Evolutionary conservation across 1,140 invertebrate species (phyloP), one percentile per base, ranked within the genome.

Genomic region (Aphis gossypii): DNA sequence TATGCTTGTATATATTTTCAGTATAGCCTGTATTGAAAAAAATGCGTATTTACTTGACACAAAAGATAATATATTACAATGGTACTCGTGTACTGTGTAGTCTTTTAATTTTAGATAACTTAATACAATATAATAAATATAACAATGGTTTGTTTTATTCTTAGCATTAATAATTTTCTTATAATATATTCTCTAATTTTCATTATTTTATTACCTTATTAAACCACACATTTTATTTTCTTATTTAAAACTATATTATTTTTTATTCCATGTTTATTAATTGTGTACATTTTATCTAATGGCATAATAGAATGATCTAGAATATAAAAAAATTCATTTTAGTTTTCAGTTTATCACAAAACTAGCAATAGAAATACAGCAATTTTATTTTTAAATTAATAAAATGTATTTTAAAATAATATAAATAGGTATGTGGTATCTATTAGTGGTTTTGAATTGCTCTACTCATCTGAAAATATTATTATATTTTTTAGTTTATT

Each of bases 21-120:
- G 51, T 41, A 90, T 60, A 90, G 88, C 88, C 38, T 90, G 30
- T 38, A 41, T 60, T 90, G 88, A 90, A 51, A 41, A 90, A 30
- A 35, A 23, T 88, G 30, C 35, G 25, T n/a, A 25, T 48, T 48
- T 35, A 88, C 30, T 9, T 88, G 14, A 84, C 38, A 84, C 44
- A 18, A 35, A 44, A 41, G 11, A 44, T 44, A 21, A 11, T 41
- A 4, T 44, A 83, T 38, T 35, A 6, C 20, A 83, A 23, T 21
- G 41, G 8, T 41, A 83, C 21, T 44, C 11, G 3, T 86, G 41
- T 46, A 41, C 23, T 0, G 60, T 68, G 30, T 21, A 4, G 4
- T n/a, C 30, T 76, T 20, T 76, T 76, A 1, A 0, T 76, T 76
- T n/a, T 76, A 76, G 6, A n/a, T 76, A 18, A n/a, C 30, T 68